These are phyloP conservation scores for Botia kubotai DNA, from an alignment of 2,797 vertebrate species.

Conservation along the genomic window DNA sequence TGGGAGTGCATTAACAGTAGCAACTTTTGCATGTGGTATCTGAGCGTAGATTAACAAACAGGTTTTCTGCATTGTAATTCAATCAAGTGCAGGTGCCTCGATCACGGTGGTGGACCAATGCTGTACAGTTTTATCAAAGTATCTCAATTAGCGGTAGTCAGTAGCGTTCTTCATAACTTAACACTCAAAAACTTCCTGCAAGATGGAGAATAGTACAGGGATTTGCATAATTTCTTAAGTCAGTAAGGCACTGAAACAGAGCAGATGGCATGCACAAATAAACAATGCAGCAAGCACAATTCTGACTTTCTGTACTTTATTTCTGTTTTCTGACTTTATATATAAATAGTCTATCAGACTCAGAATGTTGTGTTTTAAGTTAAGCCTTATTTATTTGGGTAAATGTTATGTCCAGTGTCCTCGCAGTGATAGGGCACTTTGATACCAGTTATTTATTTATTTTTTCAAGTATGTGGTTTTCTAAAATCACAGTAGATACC, in stretches of 20 bases:
- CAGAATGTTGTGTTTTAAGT: background rate
- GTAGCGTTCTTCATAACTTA: background rate
- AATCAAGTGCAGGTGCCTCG: too few species aligned
- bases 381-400: background rate
- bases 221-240: background rate
- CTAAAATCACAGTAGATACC: background rate
- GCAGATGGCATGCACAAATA: background rate
- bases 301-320: background rate
- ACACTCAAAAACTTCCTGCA: too few species aligned
- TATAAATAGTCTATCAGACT: background rate
- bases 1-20: background rate
- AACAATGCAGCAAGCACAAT: background rate
- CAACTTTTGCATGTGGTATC: too few species aligned
- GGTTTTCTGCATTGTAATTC: too few species aligned
- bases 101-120: too few species aligned
- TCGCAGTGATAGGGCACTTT: background rate
- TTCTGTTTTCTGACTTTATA: too few species aligned
- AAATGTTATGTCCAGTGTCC: background rate
- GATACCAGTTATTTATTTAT: background rate
- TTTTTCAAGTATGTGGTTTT: background rate
- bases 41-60: too few species aligned
- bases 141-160: background rate
- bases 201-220: too few species aligned
- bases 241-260: background rate
- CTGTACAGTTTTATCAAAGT: too few species aligned